Evolutionary conservation across 2,797 vertebrate species (phyloP), one percentile per base, ranked within the genome.

Genomic region (Periophthalmus magnuspinnatus): DNA sequence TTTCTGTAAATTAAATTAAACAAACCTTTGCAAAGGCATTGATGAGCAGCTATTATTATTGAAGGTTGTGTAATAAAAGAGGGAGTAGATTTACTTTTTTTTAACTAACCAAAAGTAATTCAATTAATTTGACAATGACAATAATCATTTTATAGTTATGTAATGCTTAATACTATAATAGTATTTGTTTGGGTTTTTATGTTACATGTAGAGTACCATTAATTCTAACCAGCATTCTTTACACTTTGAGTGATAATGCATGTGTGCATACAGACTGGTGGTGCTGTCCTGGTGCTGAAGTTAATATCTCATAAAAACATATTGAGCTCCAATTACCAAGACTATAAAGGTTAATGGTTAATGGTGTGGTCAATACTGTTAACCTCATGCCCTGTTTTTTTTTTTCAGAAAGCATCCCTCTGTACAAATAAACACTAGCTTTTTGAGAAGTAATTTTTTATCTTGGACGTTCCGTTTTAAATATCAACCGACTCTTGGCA

Each of bases 401-500:
- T n/a, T 28, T 67, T 48, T 62, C 19, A 58, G 59, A 58, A 59
- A 71, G 71, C 73, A 65, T 59, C 65, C 65, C 77, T 61, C 38
- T 66, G 73, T 88, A 78, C 79, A 89, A 86, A 90, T 89, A 90
- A 89, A 85, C 81, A 84, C 47, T 10, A 34, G 52, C 54, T 83
- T 89, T 91, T 86, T 90, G 87, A 91, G 90, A 92, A 90, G 89
- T 90, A 76, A 83, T 90, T 90, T 45, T 90, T 90, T 90, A 88
- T 90, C 88, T 79, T 66, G 47, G 69, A 79, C 55, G 68, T 77
- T 72, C 74, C 75, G 91, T 94, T 95, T 93, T 94, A 95, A 95
- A 94, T 94, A 93, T 91, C 91, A 95, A 95, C 94, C 34, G 93
- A 93, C 93, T 67, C 50, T 80, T 68, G 75, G 63, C 68, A 67